Evolutionary conservation across 2,113 vertebrate genomes (phyloP), one percentile per base, ranked within the genome.

Genomic region (Haemorhous mexicanus): DNA sequence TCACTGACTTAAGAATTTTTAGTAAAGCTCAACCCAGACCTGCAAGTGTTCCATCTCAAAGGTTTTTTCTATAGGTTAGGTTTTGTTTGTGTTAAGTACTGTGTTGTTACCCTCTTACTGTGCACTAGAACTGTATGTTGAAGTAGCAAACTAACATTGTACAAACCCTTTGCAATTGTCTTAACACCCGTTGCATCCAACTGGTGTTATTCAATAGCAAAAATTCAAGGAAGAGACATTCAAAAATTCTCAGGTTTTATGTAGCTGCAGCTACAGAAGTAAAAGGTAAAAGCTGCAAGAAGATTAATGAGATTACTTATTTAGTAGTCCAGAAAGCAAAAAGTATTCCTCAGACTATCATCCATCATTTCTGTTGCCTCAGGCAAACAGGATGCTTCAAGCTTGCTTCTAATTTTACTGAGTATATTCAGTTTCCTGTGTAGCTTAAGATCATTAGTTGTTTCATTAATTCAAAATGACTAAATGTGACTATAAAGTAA

Each of bases 281-380:
- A 91, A 85, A 94, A 92, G 88, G 93, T 94, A 89, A 89, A 93
- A 93, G 26, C 32, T 83, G 26, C 49, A 58, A 76, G 58, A 93
- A 94, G 93, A 93, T 95, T 94, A 95, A 97, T 96, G 87, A 94
- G 87, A 91, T 94, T 89, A 84, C 87, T 93, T 94, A 82, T 70
- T 96, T 94, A 96, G 90, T 79, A 90, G 92, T 83, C 79, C 43
- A 80, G 61, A 85, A 95, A 2, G 32, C 33, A 90, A 84, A 87
- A 86, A 82, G 46, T 91, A 74, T 94, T 93, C 84, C 87, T 94
- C 82, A 91, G 82, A 91, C 95, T 94, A 84, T 75, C 79, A 95
- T 94, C 87, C 74, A 94, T 97, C 95, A 94, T 94, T 94, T 96
- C 74, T 95, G 58, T 96, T 95, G 94, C 96, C 94, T 96, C 55